Evolutionary conservation across 2,888 invertebrate genomes (phyloP).

Genomic region (Leuctra nigra): DNA sequence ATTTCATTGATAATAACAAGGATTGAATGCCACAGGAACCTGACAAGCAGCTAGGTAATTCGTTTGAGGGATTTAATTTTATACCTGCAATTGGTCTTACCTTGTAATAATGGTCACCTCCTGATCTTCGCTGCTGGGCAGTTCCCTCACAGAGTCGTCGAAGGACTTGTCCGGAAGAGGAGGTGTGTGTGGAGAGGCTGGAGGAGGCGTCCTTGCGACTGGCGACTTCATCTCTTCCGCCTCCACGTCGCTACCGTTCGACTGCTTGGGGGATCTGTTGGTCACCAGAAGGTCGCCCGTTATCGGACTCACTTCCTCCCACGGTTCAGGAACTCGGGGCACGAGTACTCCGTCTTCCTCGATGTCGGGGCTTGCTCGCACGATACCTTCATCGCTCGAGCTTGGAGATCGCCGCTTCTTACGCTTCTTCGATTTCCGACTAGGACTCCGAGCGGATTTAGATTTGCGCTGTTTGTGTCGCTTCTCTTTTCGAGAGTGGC

Average conservation of each 20-base stretch:
- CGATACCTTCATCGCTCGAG: constrained; percentile 43
- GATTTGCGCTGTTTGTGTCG: constrained; percentile 52
- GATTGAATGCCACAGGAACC: too few species aligned
- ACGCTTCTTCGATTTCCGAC: constrained; percentile 32
- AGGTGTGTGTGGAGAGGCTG: constrained; percentile 63
- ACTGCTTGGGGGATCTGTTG: too few species aligned
- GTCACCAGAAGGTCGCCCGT: too few species aligned
- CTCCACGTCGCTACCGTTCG: background rate
- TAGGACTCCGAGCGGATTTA: constrained; percentile 44
- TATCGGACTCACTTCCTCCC: background rate
- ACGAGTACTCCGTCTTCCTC: background rate
- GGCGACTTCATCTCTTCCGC: background rate
- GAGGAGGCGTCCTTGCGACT: background rate
- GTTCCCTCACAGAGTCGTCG: too few species aligned
- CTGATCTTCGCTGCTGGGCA: too few species aligned
- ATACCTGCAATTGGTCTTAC: too few species aligned
- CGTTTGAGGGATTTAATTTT: too few species aligned
- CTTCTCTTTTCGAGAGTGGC: constrained; percentile 37
- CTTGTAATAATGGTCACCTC: too few species aligned
- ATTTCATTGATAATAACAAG: too few species aligned
- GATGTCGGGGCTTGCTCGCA: constrained; percentile 7
- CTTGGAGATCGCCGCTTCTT: constrained; percentile 51
- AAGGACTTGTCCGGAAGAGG: constrained; percentile 49
- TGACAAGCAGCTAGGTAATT: too few species aligned
- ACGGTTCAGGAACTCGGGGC: background rate